These are phyloP conservation scores for Limnodromus scolopaceus DNA, from an alignment of 2,797 vertebrate species.

Conservation along the genomic window DNA sequence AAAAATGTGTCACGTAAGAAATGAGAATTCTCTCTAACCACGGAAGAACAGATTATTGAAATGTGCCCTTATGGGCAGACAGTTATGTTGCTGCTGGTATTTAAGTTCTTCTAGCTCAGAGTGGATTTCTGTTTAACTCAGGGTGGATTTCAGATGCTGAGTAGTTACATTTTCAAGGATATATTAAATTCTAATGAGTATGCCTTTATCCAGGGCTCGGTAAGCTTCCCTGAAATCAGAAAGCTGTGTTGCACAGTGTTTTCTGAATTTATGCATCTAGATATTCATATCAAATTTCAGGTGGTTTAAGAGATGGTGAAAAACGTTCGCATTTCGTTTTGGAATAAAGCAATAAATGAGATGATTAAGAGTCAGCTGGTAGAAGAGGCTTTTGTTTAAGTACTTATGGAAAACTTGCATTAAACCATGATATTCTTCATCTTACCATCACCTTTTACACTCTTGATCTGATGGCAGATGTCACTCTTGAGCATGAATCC, in stretches of 20 bases:
- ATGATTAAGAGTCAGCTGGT: background rate
- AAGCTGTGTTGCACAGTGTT: background rate
- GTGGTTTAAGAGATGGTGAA: background rate
- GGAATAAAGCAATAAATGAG: background rate
- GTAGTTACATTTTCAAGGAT: background rate
- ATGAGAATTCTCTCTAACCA: background rate
- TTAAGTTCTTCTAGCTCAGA: background rate
- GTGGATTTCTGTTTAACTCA: background rate
- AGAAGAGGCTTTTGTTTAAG: background rate
- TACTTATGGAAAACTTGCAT: background rate
- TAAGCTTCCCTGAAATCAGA: background rate
- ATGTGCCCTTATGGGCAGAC: background rate
- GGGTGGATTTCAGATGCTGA: background rate
- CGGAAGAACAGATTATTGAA: background rate
- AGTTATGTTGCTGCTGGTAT: background rate
- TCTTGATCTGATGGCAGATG: slow-evolving; percentile 42
- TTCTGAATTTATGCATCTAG: background rate
- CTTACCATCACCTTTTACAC: background rate
- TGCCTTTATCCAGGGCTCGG: background rate
- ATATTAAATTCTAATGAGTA: background rate
- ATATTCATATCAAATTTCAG: background rate
- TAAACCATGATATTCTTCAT: background rate
- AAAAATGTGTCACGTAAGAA: background rate
- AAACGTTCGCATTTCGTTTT: background rate
- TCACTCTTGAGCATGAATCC: slow-evolving; percentile 17